These are phyloP conservation scores for Pycnomerus fuliginosus DNA, from an alignment of 2,888 invertebrate species.

Conservation along the genomic window DNA sequence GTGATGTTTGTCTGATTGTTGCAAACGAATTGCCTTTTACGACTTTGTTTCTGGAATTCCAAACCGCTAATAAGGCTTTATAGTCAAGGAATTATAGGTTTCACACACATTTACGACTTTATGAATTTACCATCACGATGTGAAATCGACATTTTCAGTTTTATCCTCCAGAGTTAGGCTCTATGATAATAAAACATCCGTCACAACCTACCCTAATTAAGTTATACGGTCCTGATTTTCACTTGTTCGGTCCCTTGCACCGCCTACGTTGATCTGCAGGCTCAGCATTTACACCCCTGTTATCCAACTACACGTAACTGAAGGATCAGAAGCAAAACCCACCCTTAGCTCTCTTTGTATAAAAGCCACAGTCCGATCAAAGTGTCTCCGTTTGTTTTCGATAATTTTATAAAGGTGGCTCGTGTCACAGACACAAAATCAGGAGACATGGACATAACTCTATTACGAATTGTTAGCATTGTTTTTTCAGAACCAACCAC, in stretches of 20 bases:
- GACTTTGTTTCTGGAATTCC: constrained; percentile 13
- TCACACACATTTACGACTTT: too few species aligned
- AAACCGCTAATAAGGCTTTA: constrained; percentile 15
- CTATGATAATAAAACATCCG: constrained; percentile 28
- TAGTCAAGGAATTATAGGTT: constrained; percentile 16
- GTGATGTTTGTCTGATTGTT: constrained; percentile 12
- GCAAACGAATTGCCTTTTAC: constrained; percentile 13
- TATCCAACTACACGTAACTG: constrained; percentile 15
- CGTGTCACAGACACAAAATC: constrained; percentile 15
- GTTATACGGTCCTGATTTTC: constrained; percentile 48
- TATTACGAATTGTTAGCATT: constrained; percentile 25
- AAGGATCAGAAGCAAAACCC: neutral
- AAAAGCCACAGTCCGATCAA: neutral
- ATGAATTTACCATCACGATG: too few species aligned
- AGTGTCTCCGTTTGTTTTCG: constrained; percentile 8
- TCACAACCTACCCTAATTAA: constrained; percentile 42
- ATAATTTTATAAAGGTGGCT: constrained; percentile 19
- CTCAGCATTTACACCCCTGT: constrained; percentile 27
- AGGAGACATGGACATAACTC: constrained; percentile 20
- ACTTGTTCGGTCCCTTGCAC: constrained; percentile 42
- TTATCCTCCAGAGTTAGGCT: too few species aligned
- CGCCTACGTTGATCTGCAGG: constrained; percentile 23
- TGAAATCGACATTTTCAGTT: too few species aligned
- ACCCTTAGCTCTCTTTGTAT: neutral
- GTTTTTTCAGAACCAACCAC: constrained; percentile 22